phyloP scores from a whole-genome alignment of 2,113 vertebrate genomes.

The Leucoraja erinaceus region DNA sequence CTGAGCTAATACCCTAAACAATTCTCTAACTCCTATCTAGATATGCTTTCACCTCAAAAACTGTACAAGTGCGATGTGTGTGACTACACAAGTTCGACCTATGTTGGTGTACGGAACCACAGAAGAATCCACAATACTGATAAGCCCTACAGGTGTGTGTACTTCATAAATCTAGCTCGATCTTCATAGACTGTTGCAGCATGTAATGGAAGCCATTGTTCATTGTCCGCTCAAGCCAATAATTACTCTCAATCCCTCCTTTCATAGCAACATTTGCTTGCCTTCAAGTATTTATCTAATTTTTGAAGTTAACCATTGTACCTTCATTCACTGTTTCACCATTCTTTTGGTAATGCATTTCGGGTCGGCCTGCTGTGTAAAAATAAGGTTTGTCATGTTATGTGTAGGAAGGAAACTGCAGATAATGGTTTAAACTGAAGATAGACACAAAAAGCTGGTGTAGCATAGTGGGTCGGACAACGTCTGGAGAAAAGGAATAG shows the following conservation, averaged over 20 bases:
- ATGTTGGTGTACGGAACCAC: conserved; percentile 89
- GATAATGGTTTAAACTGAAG: too few relatives aligned
- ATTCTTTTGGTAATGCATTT: not conserved
- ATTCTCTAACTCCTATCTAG: conserved; percentile 13
- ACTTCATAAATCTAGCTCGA: not conserved
- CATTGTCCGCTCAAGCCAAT: not conserved
- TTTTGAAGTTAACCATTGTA: not conserved
- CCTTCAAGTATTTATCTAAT: not conserved
- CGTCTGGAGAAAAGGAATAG: too few relatives aligned
- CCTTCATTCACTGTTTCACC: not conserved
- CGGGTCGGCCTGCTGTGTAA: not conserved
- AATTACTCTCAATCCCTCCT: not conserved
- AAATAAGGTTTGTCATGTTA: too few relatives aligned
- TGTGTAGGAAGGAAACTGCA: too few relatives aligned
- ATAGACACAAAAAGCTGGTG: too few relatives aligned
- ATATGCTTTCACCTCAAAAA: conserved; percentile 55
- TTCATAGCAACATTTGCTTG: not conserved
- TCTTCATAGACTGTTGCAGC: not conserved
- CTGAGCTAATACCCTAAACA: not conserved
- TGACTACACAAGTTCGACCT: conserved; percentile 86
- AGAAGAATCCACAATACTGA: conserved; percentile 88
- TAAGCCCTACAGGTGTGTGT: conserved; percentile 83
- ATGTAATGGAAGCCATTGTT: not conserved
- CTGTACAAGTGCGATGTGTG: conserved; percentile 86
- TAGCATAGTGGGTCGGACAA: too few relatives aligned